Evolutionary conservation across 30 jellyfish, hydroid and myxozoan species (phyloP), one percentile per base, ranked within the genome.

Genomic region (Cassiopea andromeda): DNA sequence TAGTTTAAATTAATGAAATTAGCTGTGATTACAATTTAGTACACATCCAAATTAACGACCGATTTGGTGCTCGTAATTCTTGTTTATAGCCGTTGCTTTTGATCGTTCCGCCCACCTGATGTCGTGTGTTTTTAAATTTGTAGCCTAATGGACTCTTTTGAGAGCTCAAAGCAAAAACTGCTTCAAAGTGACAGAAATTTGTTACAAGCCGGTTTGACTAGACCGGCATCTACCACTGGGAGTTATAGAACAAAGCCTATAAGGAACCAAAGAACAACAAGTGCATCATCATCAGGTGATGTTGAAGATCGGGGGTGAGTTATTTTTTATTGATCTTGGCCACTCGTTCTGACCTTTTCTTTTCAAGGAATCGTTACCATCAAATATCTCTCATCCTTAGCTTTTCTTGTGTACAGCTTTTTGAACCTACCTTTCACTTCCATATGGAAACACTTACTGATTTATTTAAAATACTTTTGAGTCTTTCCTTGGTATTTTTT

Each of bases 121-220:
- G 12, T 54, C 7, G 64, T 10, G 12, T 54, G 12, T 54, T 64
- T 17, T 2, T 4, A 64, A 64, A 3, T 70, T 70, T 70, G 7
- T 38, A 96, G 99, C 69, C 47, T 96, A 87, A 96, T 96, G 99
- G 89, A 96, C 70, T 57, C 88, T 47, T 89, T 96, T 58, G 99
- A 96, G 80, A 57, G 97, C 57, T 82, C 98, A 18, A 96, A 96
- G 67, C 99, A 96, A 87, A 96, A 96, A 73, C 80, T 96, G 66
- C 85, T 96, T 46, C 97, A 91, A 71, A 96, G 99, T 80, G 99
- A 96, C 89, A 92, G 79, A 57, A 96, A 96, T 78, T 77, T 96
- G 61, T 69, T 96, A 45, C 97, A 86, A 46, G 95, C 99, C 27
- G 99, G 99, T 17, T 78, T 85, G 48, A 54, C 96, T 1, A 57